Conservation (phyloP, 1,140 invertebrate genomes). For the Saccostrea cuccullata region DNA sequence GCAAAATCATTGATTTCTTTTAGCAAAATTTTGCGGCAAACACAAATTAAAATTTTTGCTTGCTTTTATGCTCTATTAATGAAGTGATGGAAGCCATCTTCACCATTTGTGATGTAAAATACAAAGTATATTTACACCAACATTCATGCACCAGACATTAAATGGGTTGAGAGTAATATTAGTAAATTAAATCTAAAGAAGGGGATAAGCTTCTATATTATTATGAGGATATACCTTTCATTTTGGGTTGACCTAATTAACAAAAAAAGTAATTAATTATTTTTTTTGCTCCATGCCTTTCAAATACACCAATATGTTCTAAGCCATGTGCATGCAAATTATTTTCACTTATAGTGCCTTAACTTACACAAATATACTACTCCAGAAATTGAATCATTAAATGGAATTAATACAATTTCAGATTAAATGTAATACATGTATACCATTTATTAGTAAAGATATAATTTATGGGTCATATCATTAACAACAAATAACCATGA, state of each 20-base stretch:
- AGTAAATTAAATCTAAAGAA: background rate
- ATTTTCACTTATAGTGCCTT: too few species aligned
- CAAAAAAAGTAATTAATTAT: background rate
- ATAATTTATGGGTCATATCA: background rate
- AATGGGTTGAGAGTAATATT: background rate
- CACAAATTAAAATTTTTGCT: background rate
- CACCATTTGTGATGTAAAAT: slow-evolving; percentile 1
- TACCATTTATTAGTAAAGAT: background rate
- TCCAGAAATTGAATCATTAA: too few species aligned
- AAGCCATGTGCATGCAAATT: too few species aligned
- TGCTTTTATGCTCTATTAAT: background rate
- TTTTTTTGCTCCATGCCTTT: background rate
- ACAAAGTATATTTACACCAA: background rate
- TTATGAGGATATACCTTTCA: background rate
- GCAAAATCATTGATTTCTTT: background rate
- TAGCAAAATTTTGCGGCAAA: background rate
- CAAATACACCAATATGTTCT: too few species aligned
- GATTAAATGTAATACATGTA: background rate
- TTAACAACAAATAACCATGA: background rate
- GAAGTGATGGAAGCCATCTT: background rate
- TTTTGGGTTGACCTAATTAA: slow-evolving; percentile 7
- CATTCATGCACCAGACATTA: background rate
- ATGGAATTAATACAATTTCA: too few species aligned
- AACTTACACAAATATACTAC: too few species aligned
- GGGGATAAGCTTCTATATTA: background rate